Conservation (phyloP, 2,797 vertebrate genomes). For the Discoglossus pictus region DNA sequence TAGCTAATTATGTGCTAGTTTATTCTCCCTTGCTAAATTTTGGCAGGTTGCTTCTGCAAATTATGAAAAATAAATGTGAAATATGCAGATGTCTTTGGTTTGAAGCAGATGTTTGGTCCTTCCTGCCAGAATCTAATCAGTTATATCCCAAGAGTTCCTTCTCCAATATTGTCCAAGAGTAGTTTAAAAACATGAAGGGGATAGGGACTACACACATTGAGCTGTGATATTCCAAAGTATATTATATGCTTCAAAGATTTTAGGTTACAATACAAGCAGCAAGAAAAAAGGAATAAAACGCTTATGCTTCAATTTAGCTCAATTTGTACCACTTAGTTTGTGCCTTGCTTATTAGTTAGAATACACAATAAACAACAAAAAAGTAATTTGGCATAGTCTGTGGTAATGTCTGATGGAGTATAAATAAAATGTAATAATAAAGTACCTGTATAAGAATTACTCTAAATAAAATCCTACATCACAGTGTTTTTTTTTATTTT, state of each 20-base stretch:
- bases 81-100: conserved; percentile 99
- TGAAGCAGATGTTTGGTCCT: conserved; percentile 97
- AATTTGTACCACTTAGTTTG: no score
- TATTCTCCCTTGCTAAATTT: conserved; percentile 87
- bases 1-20: conserved; percentile 90
- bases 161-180: conserved; percentile 76
- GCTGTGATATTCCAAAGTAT: conserved; percentile 25
- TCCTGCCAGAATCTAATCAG: conserved; percentile 98
- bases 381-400: no score
- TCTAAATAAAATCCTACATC: no score
- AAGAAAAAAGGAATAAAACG: no score
- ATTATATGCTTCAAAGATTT: conserved; percentile 24
- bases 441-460: no score
- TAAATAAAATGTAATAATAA: no score
- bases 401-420: no score
- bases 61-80: conserved; percentile 99
- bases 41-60: conserved; percentile 97
- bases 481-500: no score
- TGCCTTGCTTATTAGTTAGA: no score
- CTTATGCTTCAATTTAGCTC: no score
- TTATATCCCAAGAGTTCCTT: conserved; percentile 75
- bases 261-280: no score
- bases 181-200: conserved; percentile 77
- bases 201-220: conserved; percentile 33
- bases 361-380: no score